Base-by-base conservation (phyloP, 2,888 invertebrate species). In the Lordiphosa fenestrarum region DNA sequence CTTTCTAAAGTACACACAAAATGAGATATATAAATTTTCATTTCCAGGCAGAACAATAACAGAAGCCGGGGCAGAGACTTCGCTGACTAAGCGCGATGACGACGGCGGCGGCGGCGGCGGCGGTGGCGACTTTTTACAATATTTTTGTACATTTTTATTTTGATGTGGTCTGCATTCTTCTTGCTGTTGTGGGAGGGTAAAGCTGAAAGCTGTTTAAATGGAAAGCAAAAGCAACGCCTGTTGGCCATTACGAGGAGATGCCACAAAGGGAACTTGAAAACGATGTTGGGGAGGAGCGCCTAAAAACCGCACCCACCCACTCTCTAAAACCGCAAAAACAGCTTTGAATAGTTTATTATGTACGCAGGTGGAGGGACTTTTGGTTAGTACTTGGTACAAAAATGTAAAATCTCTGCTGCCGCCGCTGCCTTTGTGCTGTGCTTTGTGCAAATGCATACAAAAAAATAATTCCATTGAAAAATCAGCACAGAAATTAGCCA, bases 261-360 rank as follows among this genome's bases (percentile, higher is more conserved):
- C 71, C 71, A 73, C 77, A 73, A 61, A 74, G 78, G 60, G 33
- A 44, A 44, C 44, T 33, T 51, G 61, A 51, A 58, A 60, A 38
- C 23, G 46, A 15, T 37, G 38, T 12, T 19, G 52, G 38, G 52
- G 41, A 65, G 50, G 15, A 41, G 39, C 53, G 39, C 47, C 55
- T 15, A 42, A 54, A 64, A 63, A 62, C 56, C 42, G 13, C 13
- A 3, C 33, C 15, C 30, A 15, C 44, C 41, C 44, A 6, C 56
- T 46, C 25, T 9, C 66, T 41, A 71, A 30, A 30, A 71, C 74
- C 65, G 71, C 61, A 64, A 68, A 59, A 61, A 68, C 68, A 60
- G 60, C 65, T 78, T 65, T 78, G 80, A 74, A 78, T 74, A 74
- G 80, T 71, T 77, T 77, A 78, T 77, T 73, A 77, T 62, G 54